Base-by-base conservation (phyloP, 1,140 invertebrate genomes). In the Phocides pigmalion region DNA sequence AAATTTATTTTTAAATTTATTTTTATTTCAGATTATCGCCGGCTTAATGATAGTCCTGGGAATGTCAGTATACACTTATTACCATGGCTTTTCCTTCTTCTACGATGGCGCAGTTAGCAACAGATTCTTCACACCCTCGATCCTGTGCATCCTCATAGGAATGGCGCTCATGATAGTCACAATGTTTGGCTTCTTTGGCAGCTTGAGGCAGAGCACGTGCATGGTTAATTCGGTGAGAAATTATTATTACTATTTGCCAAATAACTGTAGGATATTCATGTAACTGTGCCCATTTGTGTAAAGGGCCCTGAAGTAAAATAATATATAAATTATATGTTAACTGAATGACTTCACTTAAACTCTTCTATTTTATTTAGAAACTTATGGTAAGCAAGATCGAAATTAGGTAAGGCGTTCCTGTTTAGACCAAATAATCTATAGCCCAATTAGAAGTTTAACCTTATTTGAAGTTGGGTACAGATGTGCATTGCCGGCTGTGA, bases 171-270 rank as follows among this genome's bases (percentile, higher is more conserved):
- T 97, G 35, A 76, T 96, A 4, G 95, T 97, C 6, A 95, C 96
- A 1, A 93, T 95, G 44, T 95, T 97, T 70, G 97, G 97, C 25
- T 97, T 96, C 78, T 95, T 95, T 64, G 97, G 97, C 16, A 97
- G 96, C 2, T 84, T 96, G 28, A 96, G 94, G 82, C 95, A 96
- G 82, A 97, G 96, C 77, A 95, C 96, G 3, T 96, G 95, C 80
- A 94, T 98, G 92, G 95, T 97, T n/a, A 95, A 97, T 71, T 91
- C 94, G 74, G 96, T 96, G 92, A 93, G 94, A 1, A 8, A 11
- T 0, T 0, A 35, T 22, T 3, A 6, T 6, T 22, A 22, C 22
- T 3, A 12, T 3, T 41, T 41, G 2, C n/a, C n/a, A n/a, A n/a
- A n/a, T n/a, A n/a, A n/a, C n/a, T n/a, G n/a, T n/a, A n/a, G n/a